A percentile compares a stretch with the other conserved stretches of the same genome.
Evolutionary conservation across 2,113 vertebrate species (phyloP).

Genomic region (Oncorhynchus keta): DNA sequence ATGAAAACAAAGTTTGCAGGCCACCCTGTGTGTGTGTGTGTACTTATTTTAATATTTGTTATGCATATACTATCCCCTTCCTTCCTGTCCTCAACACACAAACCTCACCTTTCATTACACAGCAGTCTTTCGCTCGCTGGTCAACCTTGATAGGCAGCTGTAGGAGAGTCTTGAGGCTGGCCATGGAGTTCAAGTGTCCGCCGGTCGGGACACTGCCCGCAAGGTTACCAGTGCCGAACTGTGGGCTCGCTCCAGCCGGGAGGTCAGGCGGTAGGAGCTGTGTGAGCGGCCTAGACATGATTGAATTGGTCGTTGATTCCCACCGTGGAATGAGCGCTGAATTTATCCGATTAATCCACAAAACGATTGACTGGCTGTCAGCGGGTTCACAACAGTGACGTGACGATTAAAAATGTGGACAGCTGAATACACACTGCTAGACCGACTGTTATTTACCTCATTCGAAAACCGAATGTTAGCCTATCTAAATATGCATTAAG

Average conservation of each 20-base stretch:
- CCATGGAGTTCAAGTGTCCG: slow-evolving; percentile 76
- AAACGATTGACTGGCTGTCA: slow-evolving; percentile 38
- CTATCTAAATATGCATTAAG: not conserved
- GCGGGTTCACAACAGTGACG: not conserved
- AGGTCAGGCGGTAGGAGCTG: slow-evolving; percentile 76
- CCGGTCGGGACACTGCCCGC: slow-evolving; percentile 62
- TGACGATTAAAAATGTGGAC: not conserved
- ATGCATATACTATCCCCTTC: too few species aligned
- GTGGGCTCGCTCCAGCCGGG: slow-evolving; percentile 74
- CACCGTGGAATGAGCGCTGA: slow-evolving; percentile 22
- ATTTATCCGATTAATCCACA: slow-evolving; percentile 58
- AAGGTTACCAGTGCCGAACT: slow-evolving; percentile 67
- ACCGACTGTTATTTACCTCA: not conserved
- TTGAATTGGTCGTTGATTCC: slow-evolving; percentile 1
- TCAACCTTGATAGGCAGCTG: slow-evolving; percentile 80
- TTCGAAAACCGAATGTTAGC: not conserved
- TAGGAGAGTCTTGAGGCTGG: slow-evolving; percentile 77
- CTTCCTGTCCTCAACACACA: not conserved
- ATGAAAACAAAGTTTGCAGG: too few species aligned
- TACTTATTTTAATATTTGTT: too few species aligned
- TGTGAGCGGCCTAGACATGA: slow-evolving; percentile 76
- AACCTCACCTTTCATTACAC: slow-evolving; percentile 77
- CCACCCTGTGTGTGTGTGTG: not conserved
- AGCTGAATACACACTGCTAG: not conserved
- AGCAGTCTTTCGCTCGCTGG: slow-evolving; percentile 75